phyloP scores from a whole-genome alignment of 2,888 invertebrate species.

The Hedychridium roseum region DNA sequence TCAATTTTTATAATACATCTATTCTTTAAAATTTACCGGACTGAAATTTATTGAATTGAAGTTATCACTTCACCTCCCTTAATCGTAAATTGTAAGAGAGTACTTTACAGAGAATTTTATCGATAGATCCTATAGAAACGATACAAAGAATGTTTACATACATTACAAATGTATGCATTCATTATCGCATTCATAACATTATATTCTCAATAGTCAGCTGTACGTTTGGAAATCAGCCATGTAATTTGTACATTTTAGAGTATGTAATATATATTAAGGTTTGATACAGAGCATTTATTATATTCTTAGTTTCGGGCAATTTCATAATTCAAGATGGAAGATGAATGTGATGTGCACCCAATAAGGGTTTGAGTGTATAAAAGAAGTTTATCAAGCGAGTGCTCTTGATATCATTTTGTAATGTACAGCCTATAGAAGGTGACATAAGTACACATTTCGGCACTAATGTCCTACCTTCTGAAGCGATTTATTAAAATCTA shows the following conservation, averaged over 20 bases:
- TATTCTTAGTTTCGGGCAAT: background rate
- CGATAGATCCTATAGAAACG: background rate
- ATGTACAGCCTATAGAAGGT: too few species aligned
- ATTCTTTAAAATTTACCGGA: too few species aligned
- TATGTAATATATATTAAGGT: background rate
- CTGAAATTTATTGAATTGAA: too few species aligned
- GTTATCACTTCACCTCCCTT: background rate
- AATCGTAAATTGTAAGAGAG: background rate
- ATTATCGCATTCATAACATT: background rate
- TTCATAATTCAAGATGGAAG: slow-evolving; percentile 32
- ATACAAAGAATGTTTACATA: background rate
- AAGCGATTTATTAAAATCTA: too few species aligned
- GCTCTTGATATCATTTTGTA: too few species aligned
- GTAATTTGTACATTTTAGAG: background rate
- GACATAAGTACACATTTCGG: too few species aligned
- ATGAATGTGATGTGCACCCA: slow-evolving; percentile 29
- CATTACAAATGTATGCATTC: background rate
- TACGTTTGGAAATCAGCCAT: background rate
- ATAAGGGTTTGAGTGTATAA: slow-evolving; percentile 21
- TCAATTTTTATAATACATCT: too few species aligned
- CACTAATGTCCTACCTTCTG: too few species aligned
- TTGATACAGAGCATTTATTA: background rate
- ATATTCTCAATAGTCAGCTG: background rate
- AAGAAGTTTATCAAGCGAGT: slow-evolving; percentile 24
- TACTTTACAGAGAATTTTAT: background rate